Evolutionary conservation across 1,140 invertebrate species (phyloP).

Genomic region (Drosophila pachea): DNA sequence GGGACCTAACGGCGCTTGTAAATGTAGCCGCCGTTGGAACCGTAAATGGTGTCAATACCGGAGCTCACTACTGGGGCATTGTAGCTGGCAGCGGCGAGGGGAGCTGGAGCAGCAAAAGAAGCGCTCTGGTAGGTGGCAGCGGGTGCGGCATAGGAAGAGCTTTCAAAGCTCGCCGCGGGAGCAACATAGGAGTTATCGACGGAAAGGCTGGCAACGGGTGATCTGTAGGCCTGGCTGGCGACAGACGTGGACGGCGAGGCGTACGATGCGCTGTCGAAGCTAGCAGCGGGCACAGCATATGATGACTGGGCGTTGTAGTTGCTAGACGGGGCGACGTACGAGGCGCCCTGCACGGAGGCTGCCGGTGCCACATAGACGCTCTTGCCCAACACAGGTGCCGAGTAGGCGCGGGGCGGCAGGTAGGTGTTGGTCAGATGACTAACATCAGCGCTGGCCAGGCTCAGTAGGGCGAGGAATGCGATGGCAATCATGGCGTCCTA

Average conservation of each 20-base stretch:
- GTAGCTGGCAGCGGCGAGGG: conserved; percentile 32
- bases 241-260: conserved; percentile 19
- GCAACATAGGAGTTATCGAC: conserved; percentile 19
- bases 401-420: conserved; percentile 43
- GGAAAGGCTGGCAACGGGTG: conserved; percentile 31
- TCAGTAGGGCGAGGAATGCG: conserved; percentile 58
- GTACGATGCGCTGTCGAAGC: conserved; percentile 10
- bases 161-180: conserved; percentile 32
- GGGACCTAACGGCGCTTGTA: conserved; percentile 45
- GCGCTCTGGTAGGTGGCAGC: conserved; percentile 31
- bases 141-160: conserved; percentile 14
- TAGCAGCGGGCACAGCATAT: conserved; percentile 37
- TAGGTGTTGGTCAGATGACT: conserved; percentile 64
- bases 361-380: conserved; percentile 20
- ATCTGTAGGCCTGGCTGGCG: conserved; percentile 17
- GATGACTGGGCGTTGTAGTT: not conserved
- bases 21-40: conserved; percentile 68
- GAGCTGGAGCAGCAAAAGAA: conserved; percentile 40
- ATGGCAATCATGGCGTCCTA: conserved; percentile 54
- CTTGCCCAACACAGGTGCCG: conserved; percentile 13
- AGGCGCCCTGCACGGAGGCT: conserved; percentile 17
- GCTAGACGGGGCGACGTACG: not conserved
- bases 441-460: conserved; percentile 60
- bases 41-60: conserved; percentile 57
- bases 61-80: conserved; percentile 30